These are phyloP conservation scores for Numenius arquata DNA, from an alignment of 2,113 vertebrate genomes.

Conservation along the genomic window DNA sequence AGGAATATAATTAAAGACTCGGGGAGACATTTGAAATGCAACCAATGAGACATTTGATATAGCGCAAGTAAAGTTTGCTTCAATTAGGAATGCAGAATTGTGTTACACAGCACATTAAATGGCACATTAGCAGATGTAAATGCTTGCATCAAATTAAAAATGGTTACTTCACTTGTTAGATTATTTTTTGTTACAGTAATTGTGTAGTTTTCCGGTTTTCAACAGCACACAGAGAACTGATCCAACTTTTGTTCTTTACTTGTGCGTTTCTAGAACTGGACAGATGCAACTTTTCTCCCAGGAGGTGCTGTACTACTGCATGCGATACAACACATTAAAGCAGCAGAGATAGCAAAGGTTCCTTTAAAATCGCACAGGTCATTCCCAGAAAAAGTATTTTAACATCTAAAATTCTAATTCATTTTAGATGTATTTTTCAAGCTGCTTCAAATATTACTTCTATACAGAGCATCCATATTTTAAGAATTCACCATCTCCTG, in stretches of 20 bases:
- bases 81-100: constrained; percentile 37
- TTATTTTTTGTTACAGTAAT: constrained; percentile 5
- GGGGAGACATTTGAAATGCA: not conserved
- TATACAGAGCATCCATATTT: not conserved
- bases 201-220: not conserved
- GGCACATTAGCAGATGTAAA: constrained; percentile 44
- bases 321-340: not conserved
- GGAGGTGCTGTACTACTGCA: not conserved
- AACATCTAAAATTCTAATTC: not conserved
- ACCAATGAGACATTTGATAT: not conserved
- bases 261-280: not conserved
- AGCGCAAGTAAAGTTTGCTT: not conserved
- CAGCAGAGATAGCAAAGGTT: not conserved
- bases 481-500: not conserved
- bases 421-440: not conserved
- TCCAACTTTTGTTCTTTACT: not conserved
- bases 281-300: not conserved
- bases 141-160: constrained; percentile 13
- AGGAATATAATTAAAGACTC: not conserved
- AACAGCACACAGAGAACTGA: not conserved
- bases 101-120: constrained; percentile 41
- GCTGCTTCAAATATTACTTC: not conserved
- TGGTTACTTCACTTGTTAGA: not conserved
- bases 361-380: not conserved
- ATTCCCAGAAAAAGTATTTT: not conserved